Percentiles rank a stretch among this genome's conserved stretches.
phyloP scores from a whole-genome alignment of 1,140 invertebrate species.

The Akabosia matsudoensis region DNA sequence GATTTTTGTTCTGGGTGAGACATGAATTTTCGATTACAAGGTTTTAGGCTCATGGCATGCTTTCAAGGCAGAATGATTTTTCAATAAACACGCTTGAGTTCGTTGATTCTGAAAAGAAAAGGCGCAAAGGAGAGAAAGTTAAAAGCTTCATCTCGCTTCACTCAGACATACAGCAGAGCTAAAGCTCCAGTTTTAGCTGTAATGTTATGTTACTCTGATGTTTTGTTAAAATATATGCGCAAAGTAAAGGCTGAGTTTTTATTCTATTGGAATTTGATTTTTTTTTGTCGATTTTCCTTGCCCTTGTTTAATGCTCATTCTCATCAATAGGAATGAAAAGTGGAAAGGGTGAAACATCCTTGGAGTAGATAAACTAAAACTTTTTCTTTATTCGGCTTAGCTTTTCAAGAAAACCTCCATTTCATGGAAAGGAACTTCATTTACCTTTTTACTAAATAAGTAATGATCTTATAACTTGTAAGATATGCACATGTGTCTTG shows the following conservation, averaged over 20 bases:
- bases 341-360: not conserved
- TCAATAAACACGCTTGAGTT: slow-evolving; percentile 47
- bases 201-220: not conserved
- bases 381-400: too few species aligned
- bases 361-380: not conserved
- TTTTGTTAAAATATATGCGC: not conserved
- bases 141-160: slow-evolving; percentile 40
- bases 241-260: not conserved
- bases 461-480: too few species aligned
- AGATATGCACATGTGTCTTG: too few species aligned
- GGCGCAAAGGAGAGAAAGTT: slow-evolving; percentile 45
- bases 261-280: not conserved
- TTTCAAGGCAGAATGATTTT: slow-evolving; percentile 48
- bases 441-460: too few species aligned
- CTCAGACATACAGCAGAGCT: too few species aligned
- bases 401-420: too few species aligned
- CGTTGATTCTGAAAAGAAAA: slow-evolving; percentile 46
- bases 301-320: not conserved
- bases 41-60: slow-evolving; percentile 47
- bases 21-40: slow-evolving; percentile 48
- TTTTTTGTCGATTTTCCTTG: not conserved
- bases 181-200: too few species aligned
- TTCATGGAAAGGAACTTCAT: too few species aligned
- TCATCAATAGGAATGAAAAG: not conserved
- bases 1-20: slow-evolving; percentile 47